Evolutionary conservation across 23 tunicate genomes (phyloP).

Genomic region (Diplosoma virens): DNA sequence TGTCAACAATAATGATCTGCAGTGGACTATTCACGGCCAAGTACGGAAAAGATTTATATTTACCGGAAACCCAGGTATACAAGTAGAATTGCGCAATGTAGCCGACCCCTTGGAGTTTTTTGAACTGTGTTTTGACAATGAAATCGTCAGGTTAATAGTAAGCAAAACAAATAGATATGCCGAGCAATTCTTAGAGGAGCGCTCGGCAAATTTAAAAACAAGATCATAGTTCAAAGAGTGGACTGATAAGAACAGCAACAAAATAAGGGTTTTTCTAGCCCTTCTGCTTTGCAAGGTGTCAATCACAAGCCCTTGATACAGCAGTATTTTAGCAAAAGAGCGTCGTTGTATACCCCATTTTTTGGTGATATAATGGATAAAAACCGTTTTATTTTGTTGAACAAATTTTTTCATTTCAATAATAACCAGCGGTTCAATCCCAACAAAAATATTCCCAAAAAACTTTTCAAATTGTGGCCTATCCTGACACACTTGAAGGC

Average conservation of each 20-base stretch:
- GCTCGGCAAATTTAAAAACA: neutral
- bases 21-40: too few species aligned
- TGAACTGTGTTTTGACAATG: neutral
- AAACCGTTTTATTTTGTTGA: neutral
- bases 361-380: neutral
- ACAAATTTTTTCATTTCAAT: slow-evolving; percentile 6
- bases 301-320: neutral
- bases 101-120: neutral
- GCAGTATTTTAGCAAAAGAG: neutral
- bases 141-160: neutral
- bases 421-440: neutral
- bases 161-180: neutral
- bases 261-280: slow-evolving; percentile 3
- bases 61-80: neutral
- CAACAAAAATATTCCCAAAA: neutral
- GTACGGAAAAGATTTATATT: neutral
- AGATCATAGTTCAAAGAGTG: neutral
- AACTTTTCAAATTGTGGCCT: slow-evolving; percentile 19
- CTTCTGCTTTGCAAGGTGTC: slow-evolving; percentile 18
- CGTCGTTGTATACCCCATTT: slow-evolving; percentile 5
- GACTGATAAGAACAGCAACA: neutral
- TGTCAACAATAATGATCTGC: too few species aligned
- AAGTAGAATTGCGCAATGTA: neutral
- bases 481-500: neutral
- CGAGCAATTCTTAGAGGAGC: neutral